Evolutionary conservation across 2,113 vertebrate genomes (phyloP), one percentile per base, ranked within the genome.

Genomic region (Leptobrachium leishanense): DNA sequence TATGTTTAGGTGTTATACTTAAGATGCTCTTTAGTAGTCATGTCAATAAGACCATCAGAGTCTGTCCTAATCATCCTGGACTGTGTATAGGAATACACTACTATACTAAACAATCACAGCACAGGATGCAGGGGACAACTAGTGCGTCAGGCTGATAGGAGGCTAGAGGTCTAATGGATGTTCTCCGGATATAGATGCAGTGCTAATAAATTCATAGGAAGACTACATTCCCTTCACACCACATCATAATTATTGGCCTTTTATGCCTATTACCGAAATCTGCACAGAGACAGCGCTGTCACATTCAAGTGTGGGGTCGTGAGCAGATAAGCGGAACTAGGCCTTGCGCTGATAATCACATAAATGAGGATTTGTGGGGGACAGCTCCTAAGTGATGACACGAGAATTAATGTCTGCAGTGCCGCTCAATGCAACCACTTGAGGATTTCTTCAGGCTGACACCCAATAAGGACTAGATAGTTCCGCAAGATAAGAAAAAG

Each of bases 241-340:
- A 81, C 64, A 81, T 81, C 78, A 81, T 81, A 72, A 74, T 81
- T 81, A 81, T 81, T 81, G 78, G 71, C 54, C 71, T 74, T 81
- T 81, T 74, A 74, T 74, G 78, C 78, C 78, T 81, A 74, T 81
- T 81, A 81, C 78, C 6, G 72, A 81, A 74, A 81, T 74, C 72
- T 74, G 74, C 78, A 74, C 71, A 59, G 72, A 74, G 64, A 41
- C 72, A 74, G 71, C 31, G 53, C 78, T 74, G 77, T 80, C 72
- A 81, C 71, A 81, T 81, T 74, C 78, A 81, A 68, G 71, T 74
- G 53, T 74, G 65, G 72, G 78, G 78, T 81, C 64, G 72, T 81
- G 78, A 62, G 78, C 72, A 74, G 72, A 81, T 66, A 68, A 79
- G 70, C 70, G 54, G 71, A 81, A 74, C 77, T 59, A 74, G 78